Evolutionary conservation across 2,888 invertebrate genomes (phyloP).

Genomic region (Agelastica alni): DNA sequence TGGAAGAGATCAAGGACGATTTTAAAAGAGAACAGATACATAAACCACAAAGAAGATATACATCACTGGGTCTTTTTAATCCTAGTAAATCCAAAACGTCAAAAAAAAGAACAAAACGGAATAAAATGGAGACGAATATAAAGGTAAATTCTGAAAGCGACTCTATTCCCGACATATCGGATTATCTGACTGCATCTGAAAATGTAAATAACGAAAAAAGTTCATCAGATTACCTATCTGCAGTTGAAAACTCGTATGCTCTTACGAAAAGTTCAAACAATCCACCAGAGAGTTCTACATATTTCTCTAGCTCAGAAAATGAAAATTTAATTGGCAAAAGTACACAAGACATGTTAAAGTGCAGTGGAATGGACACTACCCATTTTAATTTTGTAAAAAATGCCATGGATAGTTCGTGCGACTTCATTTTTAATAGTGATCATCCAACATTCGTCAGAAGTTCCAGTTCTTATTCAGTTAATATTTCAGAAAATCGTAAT

Average conservation of each 20-base stretch:
- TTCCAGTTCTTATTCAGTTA: neutral
- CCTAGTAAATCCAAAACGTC: neutral
- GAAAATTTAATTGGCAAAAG: neutral
- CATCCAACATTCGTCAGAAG: neutral
- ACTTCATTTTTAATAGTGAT: neutral
- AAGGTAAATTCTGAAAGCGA: neutral
- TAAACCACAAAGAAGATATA: constrained; percentile 21
- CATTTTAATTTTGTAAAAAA: neutral
- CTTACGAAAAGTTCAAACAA: neutral
- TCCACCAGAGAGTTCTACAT: neutral
- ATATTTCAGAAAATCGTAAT: neutral
- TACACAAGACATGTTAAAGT: neutral
- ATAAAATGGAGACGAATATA: neutral
- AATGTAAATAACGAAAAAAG: neutral
- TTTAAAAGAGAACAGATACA: constrained; percentile 12
- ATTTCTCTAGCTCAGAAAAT: neutral
- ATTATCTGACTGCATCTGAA: constrained; percentile 21
- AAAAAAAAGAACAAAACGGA: too few species aligned
- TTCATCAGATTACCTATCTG: constrained; percentile 4
- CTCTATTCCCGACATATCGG: constrained; percentile 5
- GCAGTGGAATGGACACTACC: neutral
- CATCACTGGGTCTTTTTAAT: neutral
- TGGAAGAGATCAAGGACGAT: constrained; percentile 25
- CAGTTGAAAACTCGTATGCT: too few species aligned
- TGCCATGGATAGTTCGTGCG: neutral